Evolutionary conservation across 2,888 invertebrate genomes (phyloP).

Genomic region (Cheiracanthium punctorium): DNA sequence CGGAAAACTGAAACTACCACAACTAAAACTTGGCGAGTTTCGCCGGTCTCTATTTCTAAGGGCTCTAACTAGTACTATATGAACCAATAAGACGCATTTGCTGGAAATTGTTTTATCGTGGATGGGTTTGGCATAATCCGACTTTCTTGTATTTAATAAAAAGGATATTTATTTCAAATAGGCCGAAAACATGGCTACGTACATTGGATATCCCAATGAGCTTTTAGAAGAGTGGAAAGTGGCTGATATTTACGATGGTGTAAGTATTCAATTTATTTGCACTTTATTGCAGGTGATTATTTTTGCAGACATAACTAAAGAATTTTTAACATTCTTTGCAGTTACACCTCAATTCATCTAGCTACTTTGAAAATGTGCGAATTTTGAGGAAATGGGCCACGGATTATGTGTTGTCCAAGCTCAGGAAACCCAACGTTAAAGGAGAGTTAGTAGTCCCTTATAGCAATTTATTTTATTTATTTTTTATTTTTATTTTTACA

Average conservation of each 20-base stretch:
- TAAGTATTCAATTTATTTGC: slow-evolving; percentile 9
- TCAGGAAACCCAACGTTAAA: slow-evolving; percentile 80
- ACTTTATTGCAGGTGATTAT: no score
- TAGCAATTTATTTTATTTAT: no score
- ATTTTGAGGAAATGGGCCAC: slow-evolving; percentile 88
- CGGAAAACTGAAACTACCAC: no score
- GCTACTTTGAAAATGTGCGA: slow-evolving; percentile 85
- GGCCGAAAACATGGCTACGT: slow-evolving; percentile 64
- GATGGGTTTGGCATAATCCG: no score
- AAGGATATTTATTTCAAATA: background rate
- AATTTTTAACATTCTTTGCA: slow-evolving; percentile 78
- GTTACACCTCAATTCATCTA: slow-evolving; percentile 83
- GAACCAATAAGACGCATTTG: no score
- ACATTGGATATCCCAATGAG: slow-evolving; percentile 71
- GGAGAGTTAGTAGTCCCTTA: slow-evolving; percentile 68
- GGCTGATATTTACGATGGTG: slow-evolving; percentile 54
- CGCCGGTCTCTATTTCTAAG: no score
- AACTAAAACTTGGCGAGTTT: no score
- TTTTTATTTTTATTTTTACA: no score
- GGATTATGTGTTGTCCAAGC: slow-evolving; percentile 85
- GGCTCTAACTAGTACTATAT: no score
- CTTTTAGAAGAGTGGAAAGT: slow-evolving; percentile 67
- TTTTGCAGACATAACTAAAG: no score
- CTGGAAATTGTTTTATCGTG: no score
- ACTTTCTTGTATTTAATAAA: no score